A percentile compares a stretch with the other conserved stretches of the same genome.
Conservation (phyloP, 2,797 vertebrate genomes). For the Poecilia gillii region DNA sequence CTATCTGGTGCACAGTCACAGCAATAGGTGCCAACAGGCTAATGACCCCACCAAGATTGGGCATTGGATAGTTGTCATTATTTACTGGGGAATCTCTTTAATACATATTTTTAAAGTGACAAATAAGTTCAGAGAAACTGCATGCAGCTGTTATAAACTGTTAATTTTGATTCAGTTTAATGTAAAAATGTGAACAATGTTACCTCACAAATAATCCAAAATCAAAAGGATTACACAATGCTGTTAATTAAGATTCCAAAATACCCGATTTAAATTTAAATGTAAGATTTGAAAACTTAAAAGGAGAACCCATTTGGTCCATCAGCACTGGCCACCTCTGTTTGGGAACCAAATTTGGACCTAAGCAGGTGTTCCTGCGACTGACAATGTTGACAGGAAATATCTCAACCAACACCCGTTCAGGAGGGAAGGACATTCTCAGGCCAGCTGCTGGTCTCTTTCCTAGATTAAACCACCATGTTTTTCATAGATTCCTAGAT, state of each 20-base stretch:
- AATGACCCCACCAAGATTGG: conserved; percentile 79
- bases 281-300: not conserved
- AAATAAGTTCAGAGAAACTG: not conserved
- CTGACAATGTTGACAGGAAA: not conserved
- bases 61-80: conserved; percentile 69
- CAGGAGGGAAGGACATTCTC: not conserved
- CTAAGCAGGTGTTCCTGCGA: not conserved
- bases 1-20: conserved; percentile 86
- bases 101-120: conserved; percentile 59
- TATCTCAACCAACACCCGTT: not conserved
- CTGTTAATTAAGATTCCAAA: not conserved
- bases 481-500: not conserved
- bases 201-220: not conserved
- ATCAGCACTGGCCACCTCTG: not conserved
- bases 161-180: not conserved
- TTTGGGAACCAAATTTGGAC: not conserved
- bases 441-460: not conserved
- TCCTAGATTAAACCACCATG: not conserved
- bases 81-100: conserved; percentile 74
- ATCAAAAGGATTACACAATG: not conserved
- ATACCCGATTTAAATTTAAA: not conserved
- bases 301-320: not conserved
- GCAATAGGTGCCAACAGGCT: conserved; percentile 80
- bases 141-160: not conserved
- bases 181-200: not conserved